phyloP scores from a whole-genome alignment of 1,140 invertebrate genomes.

The Ptiloglossa arizonensis region DNA sequence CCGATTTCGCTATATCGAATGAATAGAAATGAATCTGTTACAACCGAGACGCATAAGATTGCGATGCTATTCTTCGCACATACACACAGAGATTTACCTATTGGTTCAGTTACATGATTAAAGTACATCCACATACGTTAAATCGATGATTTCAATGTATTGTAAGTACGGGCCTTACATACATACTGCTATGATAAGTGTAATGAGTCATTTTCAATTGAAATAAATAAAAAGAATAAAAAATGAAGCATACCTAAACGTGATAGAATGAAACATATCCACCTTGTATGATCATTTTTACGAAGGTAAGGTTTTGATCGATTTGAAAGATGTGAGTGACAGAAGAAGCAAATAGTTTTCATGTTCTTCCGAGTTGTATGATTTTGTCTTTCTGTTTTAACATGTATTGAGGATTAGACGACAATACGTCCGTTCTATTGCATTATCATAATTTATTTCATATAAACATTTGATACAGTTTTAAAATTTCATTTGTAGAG shows the following conservation, averaged over 20 bases:
- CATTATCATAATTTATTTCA: constrained; percentile 77
- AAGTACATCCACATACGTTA: constrained; percentile 10
- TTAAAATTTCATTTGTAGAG: constrained; percentile 71
- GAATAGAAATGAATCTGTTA: background rate
- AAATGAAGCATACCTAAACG: background rate
- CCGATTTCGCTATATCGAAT: background rate
- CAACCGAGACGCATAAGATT: background rate
- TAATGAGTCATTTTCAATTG: constrained; percentile 45
- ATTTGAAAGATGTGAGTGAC: background rate
- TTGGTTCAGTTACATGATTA: constrained; percentile 21
- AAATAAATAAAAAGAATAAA: constrained; percentile 31
- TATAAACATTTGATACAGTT: constrained; percentile 80
- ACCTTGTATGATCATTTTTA: background rate
- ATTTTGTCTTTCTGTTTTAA: background rate
- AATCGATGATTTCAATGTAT: constrained; percentile 48
- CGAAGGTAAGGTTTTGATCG: constrained; percentile 4
- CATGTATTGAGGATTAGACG: background rate
- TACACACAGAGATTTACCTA: background rate
- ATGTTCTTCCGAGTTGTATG: background rate
- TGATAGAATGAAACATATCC: background rate
- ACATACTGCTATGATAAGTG: constrained; percentile 43
- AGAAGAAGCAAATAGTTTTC: background rate
- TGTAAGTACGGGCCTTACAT: constrained; percentile 39
- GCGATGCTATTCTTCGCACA: background rate
- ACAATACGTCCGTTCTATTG: constrained; percentile 35